phyloP scores from a whole-genome alignment of 2,113 vertebrate genomes.

The Gobio gobio region DNA sequence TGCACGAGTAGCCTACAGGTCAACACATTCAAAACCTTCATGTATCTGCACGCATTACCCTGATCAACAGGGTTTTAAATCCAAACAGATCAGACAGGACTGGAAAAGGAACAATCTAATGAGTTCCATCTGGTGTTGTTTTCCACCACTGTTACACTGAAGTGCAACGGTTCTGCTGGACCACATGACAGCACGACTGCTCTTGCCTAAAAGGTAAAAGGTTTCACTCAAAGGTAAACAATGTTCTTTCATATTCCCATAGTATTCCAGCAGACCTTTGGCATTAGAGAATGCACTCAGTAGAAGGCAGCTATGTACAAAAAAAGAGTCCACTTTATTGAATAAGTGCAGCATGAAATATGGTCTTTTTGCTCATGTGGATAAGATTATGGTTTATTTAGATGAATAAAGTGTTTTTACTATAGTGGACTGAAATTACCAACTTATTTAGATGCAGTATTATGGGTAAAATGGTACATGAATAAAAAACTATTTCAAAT shows the following conservation, averaged over 20 bases:
- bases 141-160: slow-evolving; percentile 32
- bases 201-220: neutral
- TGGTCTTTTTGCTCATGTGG: neutral
- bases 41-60: slow-evolving; percentile 41
- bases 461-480: neutral
- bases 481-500: neutral
- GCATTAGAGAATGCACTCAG: neutral
- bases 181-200: neutral
- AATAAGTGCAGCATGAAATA: neutral
- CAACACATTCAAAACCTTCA: neutral
- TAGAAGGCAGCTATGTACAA: neutral
- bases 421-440: neutral
- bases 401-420: neutral
- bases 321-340: neutral
- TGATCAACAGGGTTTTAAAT: slow-evolving; percentile 41
- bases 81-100: slow-evolving; percentile 48
- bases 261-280: slow-evolving; percentile 22
- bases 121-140: slow-evolving; percentile 59
- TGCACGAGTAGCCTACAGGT: neutral
- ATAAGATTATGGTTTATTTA: neutral
- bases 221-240: slow-evolving; percentile 30
- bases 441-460: neutral
- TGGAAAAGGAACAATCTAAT: slow-evolving; percentile 45
- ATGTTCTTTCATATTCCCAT: slow-evolving; percentile 13
- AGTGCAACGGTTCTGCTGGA: neutral